Conservation (phyloP, 2,797 vertebrate species). For the Decapterus maruadsi region DNA sequence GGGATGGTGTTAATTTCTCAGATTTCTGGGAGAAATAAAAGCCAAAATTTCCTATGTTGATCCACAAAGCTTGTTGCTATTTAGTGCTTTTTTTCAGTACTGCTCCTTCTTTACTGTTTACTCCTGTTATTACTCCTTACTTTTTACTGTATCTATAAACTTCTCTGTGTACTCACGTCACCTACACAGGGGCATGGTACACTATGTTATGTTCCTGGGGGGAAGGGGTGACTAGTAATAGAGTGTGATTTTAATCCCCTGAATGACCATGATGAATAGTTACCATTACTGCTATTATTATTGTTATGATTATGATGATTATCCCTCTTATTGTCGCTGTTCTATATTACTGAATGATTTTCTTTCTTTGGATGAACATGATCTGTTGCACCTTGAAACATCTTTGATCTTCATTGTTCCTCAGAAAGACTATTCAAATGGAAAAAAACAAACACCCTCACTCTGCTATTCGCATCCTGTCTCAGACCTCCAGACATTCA, state of each 20-base stretch:
- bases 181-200: constrained; percentile 71
- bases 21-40: constrained; percentile 83
- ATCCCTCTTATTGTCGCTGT: constrained; percentile 81
- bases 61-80: constrained; percentile 73
- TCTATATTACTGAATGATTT: constrained; percentile 80
- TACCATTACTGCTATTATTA: constrained; percentile 82
- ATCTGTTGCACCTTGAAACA: constrained; percentile 75
- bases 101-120: constrained; percentile 68
- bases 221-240: constrained; percentile 68
- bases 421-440: constrained; percentile 72
- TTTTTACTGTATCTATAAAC: constrained; percentile 76
- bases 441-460: constrained; percentile 34
- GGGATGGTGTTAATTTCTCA: constrained; percentile 84
- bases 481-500: constrained; percentile 50
- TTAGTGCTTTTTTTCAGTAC: constrained; percentile 72
- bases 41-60: constrained; percentile 78
- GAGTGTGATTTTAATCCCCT: constrained; percentile 77
- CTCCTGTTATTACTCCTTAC: constrained; percentile 59
- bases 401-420: constrained; percentile 69
- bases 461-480: constrained; percentile 52
- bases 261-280: constrained; percentile 81
- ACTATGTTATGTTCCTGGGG: constrained; percentile 69
- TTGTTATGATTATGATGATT: constrained; percentile 81
- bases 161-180: constrained; percentile 71
- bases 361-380: constrained; percentile 73